These are phyloP conservation scores for Catharus ustulatus DNA, from an alignment of 2,797 vertebrate species.

Conservation along the genomic window DNA sequence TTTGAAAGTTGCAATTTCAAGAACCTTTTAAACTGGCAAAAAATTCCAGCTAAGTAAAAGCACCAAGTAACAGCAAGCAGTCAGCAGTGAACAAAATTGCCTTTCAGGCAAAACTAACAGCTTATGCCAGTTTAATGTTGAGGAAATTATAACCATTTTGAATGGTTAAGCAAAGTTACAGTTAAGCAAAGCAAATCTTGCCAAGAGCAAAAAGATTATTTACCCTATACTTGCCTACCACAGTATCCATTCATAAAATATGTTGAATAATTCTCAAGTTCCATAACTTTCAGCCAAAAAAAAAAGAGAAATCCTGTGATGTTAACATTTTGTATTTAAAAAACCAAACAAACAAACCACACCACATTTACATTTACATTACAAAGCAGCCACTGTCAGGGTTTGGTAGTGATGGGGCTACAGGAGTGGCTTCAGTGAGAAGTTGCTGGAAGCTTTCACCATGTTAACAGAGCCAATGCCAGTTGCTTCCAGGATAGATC, in stretches of 20 bases:
- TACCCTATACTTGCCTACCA: background rate
- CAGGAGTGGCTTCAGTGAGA: background rate
- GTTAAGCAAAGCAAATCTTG: slow-evolving; percentile 10
- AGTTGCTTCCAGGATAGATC: background rate
- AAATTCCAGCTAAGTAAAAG: background rate
- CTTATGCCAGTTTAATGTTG: background rate
- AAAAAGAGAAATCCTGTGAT: background rate
- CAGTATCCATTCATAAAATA: background rate
- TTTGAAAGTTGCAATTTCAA: background rate
- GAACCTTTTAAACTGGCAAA: background rate
- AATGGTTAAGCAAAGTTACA: background rate
- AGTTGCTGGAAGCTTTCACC: background rate
- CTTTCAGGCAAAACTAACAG: background rate
- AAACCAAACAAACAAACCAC: background rate
- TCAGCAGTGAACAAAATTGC: background rate
- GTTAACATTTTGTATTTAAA: background rate
- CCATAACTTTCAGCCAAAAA: background rate
- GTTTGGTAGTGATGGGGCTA: background rate
- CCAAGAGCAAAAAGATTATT: background rate
- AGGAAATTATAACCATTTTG: background rate
- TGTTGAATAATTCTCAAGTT: background rate
- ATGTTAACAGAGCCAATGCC: background rate
- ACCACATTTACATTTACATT: background rate
- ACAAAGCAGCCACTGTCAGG: background rate
- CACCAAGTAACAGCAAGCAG: background rate